phyloP scores from a whole-genome alignment of 1,140 invertebrate genomes.

The Drosophila tani region DNA sequence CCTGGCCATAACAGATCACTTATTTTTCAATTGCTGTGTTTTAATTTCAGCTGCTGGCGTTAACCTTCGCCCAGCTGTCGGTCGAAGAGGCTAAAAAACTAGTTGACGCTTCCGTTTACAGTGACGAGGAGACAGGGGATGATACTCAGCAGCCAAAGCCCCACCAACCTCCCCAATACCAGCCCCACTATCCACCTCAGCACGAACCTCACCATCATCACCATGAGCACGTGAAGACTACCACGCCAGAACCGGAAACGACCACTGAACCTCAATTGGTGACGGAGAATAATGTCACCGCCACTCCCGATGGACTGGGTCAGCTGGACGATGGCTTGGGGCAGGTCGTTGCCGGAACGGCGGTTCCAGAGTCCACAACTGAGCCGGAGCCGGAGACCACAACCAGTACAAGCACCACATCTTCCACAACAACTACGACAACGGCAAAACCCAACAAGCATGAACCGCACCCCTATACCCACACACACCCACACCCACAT shows the following conservation, averaged over 20 bases:
- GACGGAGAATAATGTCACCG: conserved; percentile 13
- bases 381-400: conserved; percentile 51
- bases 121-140: conserved; percentile 45
- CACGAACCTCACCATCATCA: conserved; percentile 1
- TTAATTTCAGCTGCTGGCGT: conserved; percentile 42
- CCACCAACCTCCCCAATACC: conserved; percentile 3
- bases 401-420: conserved; percentile 27
- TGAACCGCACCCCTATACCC: conserved; percentile 12
- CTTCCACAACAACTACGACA: conserved; percentile 37
- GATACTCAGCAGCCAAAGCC: conserved; percentile 19
- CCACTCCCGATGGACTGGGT: conserved; percentile 25
- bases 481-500: not conserved
- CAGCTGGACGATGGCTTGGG: conserved; percentile 38
- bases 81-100: conserved; percentile 25
- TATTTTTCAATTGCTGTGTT: not conserved
- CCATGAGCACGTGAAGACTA: not conserved
- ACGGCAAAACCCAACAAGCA: conserved; percentile 40
- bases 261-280: conserved; percentile 37
- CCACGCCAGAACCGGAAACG: conserved; percentile 24
- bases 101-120: conserved; percentile 32
- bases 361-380: conserved; percentile 42
- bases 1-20: not conserved
- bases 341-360: not conserved
- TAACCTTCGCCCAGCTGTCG: conserved; percentile 26
- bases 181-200: not conserved